These are phyloP conservation scores for Syngnathus acus DNA, from an alignment of 2,797 vertebrate species.

Conservation along the genomic window DNA sequence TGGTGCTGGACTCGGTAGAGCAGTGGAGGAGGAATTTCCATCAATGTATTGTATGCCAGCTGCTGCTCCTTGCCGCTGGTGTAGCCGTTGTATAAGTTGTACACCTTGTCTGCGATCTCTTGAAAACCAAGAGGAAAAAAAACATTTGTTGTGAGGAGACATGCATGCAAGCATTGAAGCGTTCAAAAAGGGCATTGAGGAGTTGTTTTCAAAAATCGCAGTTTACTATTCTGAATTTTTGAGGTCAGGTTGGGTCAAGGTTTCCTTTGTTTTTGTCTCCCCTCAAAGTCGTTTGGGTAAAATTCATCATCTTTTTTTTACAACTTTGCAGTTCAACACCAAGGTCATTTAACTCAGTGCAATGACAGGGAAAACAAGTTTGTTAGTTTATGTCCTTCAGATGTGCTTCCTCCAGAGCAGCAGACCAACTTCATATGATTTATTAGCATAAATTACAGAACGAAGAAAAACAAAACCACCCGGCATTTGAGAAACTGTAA, in stretches of 20 bases:
- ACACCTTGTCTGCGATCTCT: slow-evolving; percentile 97
- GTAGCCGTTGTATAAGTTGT: slow-evolving; percentile 96
- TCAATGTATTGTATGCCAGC: slow-evolving; percentile 92
- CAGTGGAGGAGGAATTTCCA: slow-evolving; percentile 90
- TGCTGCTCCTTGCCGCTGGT: slow-evolving; percentile 98
- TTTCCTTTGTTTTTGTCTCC: no score
- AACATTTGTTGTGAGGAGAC: not conserved
- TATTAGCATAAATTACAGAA: slow-evolving; percentile 6
- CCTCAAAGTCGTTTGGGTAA: not conserved
- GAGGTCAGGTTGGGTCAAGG: not conserved
- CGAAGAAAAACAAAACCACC: slow-evolving; percentile 4
- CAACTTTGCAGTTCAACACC: not conserved
- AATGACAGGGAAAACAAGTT: slow-evolving; percentile 7
- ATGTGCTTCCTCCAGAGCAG: slow-evolving; percentile 3
- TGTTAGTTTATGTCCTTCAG: slow-evolving; percentile 7
- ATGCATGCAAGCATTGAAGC: no score
- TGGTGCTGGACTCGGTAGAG: slow-evolving; percentile 94
- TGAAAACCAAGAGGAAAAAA: slow-evolving; percentile 31
- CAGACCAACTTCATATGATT: slow-evolving; percentile 3
- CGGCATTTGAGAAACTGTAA: slow-evolving; percentile 3
- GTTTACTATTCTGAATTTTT: not conserved
- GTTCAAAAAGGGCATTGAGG: not conserved
- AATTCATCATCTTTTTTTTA: not conserved
- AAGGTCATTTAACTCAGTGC: slow-evolving; percentile 6
- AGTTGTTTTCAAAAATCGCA: not conserved